phyloP scores from a whole-genome alignment of 2,888 invertebrate species.

The Rosalia funebris region DNA sequence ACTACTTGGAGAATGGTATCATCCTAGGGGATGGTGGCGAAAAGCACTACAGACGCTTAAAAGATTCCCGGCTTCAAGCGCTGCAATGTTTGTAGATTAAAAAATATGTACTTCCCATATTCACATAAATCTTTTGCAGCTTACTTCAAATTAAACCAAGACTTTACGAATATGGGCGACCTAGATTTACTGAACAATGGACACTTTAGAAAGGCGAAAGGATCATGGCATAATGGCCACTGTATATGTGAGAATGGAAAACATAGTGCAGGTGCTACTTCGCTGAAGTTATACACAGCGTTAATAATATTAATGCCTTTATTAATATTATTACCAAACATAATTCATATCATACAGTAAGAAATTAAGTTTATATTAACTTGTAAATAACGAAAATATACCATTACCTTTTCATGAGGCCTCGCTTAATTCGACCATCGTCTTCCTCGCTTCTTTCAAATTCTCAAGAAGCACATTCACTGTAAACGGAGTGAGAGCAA shows the following conservation, averaged over 20 bases:
- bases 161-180: background rate
- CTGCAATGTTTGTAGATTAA: background rate
- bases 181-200: background rate
- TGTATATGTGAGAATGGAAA: constrained; percentile 29
- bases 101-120: background rate
- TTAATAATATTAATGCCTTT: background rate
- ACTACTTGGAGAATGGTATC: background rate
- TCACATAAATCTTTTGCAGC: background rate
- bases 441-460: constrained; percentile 53
- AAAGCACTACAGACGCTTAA: background rate
- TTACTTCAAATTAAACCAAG: background rate
- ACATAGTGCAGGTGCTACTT: background rate
- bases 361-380: background rate
- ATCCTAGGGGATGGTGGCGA: background rate
- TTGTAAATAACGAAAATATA: background rate
- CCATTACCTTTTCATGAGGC: constrained; percentile 35
- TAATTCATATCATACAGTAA: background rate
- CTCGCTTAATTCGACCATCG: constrained; percentile 58
- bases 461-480: constrained; percentile 56
- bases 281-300: no score
- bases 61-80: no score
- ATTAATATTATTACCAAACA: background rate
- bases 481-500: constrained; percentile 53
- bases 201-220: constrained; percentile 27
- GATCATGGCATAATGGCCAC: constrained; percentile 36